Percentiles rank a stretch among this genome's conserved stretches.
phyloP scores from a whole-genome alignment of 2,888 invertebrate genomes.

The Anaspis maculata region DNA sequence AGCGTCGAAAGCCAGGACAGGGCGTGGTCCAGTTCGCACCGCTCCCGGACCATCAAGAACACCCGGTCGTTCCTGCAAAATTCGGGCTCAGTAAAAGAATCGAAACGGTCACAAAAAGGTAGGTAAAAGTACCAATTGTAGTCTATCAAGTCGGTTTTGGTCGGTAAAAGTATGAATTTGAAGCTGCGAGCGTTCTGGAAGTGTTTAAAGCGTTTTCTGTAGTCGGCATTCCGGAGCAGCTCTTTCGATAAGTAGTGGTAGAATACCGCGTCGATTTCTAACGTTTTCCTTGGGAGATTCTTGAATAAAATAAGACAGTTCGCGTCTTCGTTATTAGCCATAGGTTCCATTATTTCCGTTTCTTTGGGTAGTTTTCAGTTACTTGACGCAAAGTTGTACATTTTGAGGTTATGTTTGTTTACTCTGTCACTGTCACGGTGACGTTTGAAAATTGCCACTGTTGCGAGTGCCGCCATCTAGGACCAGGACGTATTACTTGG shows the following conservation, averaged over 20 bases:
- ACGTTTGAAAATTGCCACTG: too few species aligned
- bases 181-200: conserved; percentile 9
- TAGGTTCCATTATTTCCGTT: too few species aligned
- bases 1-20: conserved; percentile 94
- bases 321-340: too few species aligned
- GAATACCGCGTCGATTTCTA: conserved; percentile 27
- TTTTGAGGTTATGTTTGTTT: too few species aligned
- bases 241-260: conserved; percentile 33
- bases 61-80: conserved; percentile 47
- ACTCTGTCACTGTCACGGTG: too few species aligned
- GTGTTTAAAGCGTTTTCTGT: conserved; percentile 11
- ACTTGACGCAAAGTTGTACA: too few species aligned
- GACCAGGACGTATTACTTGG: too few species aligned
- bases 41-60: conserved; percentile 48
- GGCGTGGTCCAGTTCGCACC: conserved; percentile 70
- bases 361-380: too few species aligned
- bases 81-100: conserved; percentile 4
- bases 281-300: too few species aligned
- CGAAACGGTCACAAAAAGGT: background rate
- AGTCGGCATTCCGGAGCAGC: conserved; percentile 24
- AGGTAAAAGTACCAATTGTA: too few species aligned
- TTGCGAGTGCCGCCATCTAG: too few species aligned
- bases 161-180: conserved; percentile 47
- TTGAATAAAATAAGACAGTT: too few species aligned
- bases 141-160: conserved; percentile 57